These are phyloP conservation scores for Halichoerus grypus DNA, from an alignment of 2,113 vertebrate genomes.

Conservation along the genomic window DNA sequence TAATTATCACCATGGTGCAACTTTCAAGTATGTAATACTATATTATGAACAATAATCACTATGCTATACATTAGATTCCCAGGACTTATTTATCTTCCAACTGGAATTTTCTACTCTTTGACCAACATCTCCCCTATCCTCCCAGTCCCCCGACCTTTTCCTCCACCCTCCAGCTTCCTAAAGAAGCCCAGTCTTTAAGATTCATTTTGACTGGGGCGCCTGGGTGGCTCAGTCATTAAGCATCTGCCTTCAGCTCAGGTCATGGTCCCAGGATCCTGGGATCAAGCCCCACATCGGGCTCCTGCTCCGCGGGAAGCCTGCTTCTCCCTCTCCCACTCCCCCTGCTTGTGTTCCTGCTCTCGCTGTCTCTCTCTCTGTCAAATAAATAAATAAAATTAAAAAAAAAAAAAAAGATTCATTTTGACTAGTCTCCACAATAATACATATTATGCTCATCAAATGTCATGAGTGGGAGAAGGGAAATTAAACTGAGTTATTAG, in stretches of 20 bases:
- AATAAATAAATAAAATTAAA: too few relatives aligned
- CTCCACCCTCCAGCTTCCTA: not conserved
- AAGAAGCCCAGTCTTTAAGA: constrained; percentile 28
- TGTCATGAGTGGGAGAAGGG: not conserved
- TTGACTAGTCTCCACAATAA: not conserved
- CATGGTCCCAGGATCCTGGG: too few relatives aligned
- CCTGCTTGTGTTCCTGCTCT: too few relatives aligned
- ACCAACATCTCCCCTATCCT: not conserved
- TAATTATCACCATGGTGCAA: not conserved
- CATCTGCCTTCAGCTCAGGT: too few relatives aligned
- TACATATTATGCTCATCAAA: not conserved
- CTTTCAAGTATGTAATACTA: not conserved
- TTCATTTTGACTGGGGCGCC: constrained; percentile 23
- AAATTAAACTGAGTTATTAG: constrained; percentile 44
- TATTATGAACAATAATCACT: not conserved
- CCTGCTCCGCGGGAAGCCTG: too few relatives aligned
- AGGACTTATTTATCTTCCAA: not conserved
- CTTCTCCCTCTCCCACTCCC: too few relatives aligned
- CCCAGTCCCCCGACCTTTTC: not conserved
- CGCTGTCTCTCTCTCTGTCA: too few relatives aligned
- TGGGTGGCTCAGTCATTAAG: too few relatives aligned
- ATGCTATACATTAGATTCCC: not conserved
- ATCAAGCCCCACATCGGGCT: too few relatives aligned
- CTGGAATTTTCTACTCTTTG: not conserved
- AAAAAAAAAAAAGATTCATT: constrained; percentile 44